Conservation (phyloP, 2,113 vertebrate genomes). For the Heptranchias perlo region DNA sequence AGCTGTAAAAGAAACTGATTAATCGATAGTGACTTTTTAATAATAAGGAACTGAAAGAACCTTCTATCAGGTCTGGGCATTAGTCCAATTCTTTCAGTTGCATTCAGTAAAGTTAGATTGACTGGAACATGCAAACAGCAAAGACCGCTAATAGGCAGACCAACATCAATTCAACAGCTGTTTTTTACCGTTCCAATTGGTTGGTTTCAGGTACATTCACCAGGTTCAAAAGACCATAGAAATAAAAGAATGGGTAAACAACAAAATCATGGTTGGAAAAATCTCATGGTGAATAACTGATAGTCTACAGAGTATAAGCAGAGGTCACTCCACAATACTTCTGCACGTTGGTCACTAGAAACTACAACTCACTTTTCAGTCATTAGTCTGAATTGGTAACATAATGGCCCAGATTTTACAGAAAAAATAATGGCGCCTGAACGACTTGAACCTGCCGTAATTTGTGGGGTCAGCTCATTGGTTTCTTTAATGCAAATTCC, state of each 20-base stretch:
- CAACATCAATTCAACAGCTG: neutral
- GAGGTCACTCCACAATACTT: neutral
- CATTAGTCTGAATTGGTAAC: neutral
- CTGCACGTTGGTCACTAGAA: neutral
- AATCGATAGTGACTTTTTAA: constrained; percentile 22
- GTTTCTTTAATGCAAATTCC: neutral
- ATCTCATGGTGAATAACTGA: neutral
- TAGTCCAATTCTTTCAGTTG: constrained; percentile 29
- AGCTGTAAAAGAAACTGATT: constrained; percentile 11
- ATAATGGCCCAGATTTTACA: neutral
- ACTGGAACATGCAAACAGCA: neutral
- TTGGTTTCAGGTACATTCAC: constrained; percentile 20
- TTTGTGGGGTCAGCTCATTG: neutral
- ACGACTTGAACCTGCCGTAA: neutral
- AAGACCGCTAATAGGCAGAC: constrained; percentile 17
- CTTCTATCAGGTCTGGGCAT: constrained; percentile 4
- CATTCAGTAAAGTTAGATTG: neutral
- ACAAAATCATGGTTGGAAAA: neutral
- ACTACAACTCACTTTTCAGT: neutral
- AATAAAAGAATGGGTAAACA: constrained; percentile 20
- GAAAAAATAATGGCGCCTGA: too few relatives aligned
- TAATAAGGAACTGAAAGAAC: constrained; percentile 23
- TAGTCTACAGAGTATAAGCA: neutral
- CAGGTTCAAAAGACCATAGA: neutral
- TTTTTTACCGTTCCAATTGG: constrained; percentile 6